Conservation (phyloP, 2,888 invertebrate genomes). For the Lasioglossum malachurum region DNA sequence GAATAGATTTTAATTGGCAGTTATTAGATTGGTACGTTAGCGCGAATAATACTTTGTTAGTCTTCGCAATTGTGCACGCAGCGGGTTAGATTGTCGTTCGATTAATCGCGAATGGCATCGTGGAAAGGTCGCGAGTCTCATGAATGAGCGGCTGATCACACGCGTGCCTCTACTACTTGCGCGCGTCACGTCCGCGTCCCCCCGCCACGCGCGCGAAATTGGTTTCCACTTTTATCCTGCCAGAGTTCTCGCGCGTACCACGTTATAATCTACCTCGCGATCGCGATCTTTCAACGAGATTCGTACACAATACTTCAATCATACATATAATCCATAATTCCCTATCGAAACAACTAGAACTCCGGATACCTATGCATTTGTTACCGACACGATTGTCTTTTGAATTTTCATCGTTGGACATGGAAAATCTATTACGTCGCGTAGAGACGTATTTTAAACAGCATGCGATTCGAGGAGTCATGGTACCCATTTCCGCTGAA, state of each 20-base stretch:
- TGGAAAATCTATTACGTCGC: background rate
- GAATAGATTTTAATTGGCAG: background rate
- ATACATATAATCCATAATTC: background rate
- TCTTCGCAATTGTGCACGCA: background rate
- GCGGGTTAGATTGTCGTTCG: background rate
- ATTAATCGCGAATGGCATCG: background rate
- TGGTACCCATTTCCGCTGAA: background rate
- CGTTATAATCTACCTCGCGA: background rate
- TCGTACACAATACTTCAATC: background rate
- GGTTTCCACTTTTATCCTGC: background rate
- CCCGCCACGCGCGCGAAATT: background rate
- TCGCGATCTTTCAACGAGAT: background rate
- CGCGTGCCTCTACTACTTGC: conserved; percentile 44
- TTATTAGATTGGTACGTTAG: background rate
- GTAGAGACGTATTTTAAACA: background rate
- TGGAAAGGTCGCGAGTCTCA: background rate
- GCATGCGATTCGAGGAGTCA: background rate
- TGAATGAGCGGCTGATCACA: conserved; percentile 38
- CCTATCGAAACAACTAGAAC: background rate
- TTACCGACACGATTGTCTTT: background rate
- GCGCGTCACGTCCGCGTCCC: background rate
- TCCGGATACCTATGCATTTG: background rate
- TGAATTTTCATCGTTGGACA: background rate
- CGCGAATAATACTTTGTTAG: background rate
- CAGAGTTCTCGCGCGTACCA: background rate